A percentile compares a stretch with the other conserved stretches of the same genome.
Conservation (phyloP, 2,113 vertebrate genomes). For the Chaenogobius annularis region DNA sequence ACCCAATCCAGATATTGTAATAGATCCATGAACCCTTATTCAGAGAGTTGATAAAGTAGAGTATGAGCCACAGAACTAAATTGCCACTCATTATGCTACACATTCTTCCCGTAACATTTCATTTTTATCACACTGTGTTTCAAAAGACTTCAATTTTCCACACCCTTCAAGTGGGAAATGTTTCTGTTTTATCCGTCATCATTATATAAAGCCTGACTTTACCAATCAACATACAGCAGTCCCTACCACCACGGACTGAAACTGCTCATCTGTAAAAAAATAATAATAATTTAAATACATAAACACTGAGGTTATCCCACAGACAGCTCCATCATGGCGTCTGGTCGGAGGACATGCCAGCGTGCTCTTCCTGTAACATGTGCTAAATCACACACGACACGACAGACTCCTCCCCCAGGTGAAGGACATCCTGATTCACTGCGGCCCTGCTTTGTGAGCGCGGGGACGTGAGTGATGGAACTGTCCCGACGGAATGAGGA, state of each 20-base stretch:
- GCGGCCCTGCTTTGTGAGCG: constrained; percentile 58
- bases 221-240: neutral
- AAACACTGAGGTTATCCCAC: neutral
- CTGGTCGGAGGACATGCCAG: constrained; percentile 27
- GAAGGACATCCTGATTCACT: constrained; percentile 69
- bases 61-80: no score
- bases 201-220: neutral
- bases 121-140: neutral
- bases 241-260: no score
- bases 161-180: neutral
- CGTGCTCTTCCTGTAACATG: constrained; percentile 57
- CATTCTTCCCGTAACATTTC: neutral
- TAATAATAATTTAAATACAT: no score
- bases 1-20: no score
- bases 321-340: constrained; percentile 5
- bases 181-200: neutral
- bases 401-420: constrained; percentile 63
- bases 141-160: neutral
- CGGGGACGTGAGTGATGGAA: constrained; percentile 64
- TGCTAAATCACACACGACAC: constrained; percentile 62
- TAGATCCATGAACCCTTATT: no score
- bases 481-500: constrained; percentile 61
- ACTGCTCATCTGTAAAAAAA: neutral
- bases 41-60: no score
- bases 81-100: neutral